Base-by-base conservation (phyloP, 2,888 invertebrate genomes). In the Melinaea menophilus region DNA sequence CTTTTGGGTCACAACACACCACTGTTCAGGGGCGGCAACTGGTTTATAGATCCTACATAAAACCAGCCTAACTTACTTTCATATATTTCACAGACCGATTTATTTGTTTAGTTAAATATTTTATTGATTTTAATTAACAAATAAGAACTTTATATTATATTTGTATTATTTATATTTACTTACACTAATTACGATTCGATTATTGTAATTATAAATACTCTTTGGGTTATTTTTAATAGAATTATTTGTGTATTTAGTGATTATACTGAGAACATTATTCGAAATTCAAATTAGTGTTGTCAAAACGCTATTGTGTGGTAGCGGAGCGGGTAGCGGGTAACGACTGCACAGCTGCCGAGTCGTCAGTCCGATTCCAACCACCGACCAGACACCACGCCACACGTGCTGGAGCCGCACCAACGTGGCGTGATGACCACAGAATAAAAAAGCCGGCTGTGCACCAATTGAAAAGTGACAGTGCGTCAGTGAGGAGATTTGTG, bases 401-500 rank as follows among this genome's bases (percentile, higher is more conserved):
- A 70, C 77, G 75, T 72, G 73, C 76, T 73, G 73, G 78, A 76
- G 76, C 69, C 76, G 73, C 77, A 71, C 74, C 73, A 66, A 69
- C 73, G 79, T 77, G 77, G 78, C 83, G 86, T 80, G 82, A 79
- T 77, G 79, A 79, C 75, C 65, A 69, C 62, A 71, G 66, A 67
- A 59, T 67, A 73, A 72, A 73, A 81, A 81, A 79, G 80, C 80
- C 85, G 83, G 81, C 79, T 76, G 85, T 81, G 84, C 78, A 74
- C 68, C 72, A 70, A 78, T 73, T 71, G 77, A 78, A 72, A 72
- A 88, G 88, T 89, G 88, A 84, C 81, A 88, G 89, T 88, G 89
- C 85, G 78, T 81, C 77, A 82, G 88, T 87, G 87, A 80, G 75
- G 78, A 76, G 78, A 78, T 78, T 74, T 82, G 86, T 88, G 87